A percentile compares a stretch with the other conserved stretches of the same genome.
Evolutionary conservation across 2,888 invertebrate species (phyloP).

Genomic region (Antitype chi): DNA sequence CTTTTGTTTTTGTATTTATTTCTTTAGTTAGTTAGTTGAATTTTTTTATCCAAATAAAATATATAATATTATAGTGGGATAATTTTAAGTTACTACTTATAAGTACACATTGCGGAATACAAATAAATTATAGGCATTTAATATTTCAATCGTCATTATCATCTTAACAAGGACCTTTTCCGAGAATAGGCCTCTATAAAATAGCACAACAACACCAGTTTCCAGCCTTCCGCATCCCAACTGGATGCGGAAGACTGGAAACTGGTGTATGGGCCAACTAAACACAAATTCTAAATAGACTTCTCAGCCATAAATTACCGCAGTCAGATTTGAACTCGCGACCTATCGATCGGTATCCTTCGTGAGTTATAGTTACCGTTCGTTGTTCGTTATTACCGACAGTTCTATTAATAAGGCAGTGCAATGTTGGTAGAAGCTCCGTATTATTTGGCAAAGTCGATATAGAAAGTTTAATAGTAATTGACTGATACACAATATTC

Average conservation of each 20-base stretch:
- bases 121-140: too few relatives aligned
- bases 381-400: constrained; percentile 21
- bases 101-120: too few relatives aligned
- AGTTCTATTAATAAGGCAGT: constrained; percentile 25
- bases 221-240: constrained; percentile 22
- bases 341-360: constrained; percentile 62
- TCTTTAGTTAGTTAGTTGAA: too few relatives aligned
- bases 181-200: background rate
- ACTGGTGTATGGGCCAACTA: too few relatives aligned
- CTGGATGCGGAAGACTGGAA: too few relatives aligned
- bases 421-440: background rate
- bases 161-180: too few relatives aligned
- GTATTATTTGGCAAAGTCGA: constrained; percentile 7
- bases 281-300: constrained; percentile 42
- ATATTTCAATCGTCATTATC: too few relatives aligned
- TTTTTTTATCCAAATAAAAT: too few relatives aligned
- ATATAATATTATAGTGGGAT: too few relatives aligned
- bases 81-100: too few relatives aligned
- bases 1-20: too few relatives aligned
- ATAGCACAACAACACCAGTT: background rate
- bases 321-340: constrained; percentile 52
- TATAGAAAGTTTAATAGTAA: background rate
- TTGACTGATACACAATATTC: constrained; percentile 9
- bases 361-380: constrained; percentile 49
- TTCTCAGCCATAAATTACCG: constrained; percentile 31